Conservation (phyloP, 2,797 vertebrate species). For the Craterocephalus amniculus region DNA sequence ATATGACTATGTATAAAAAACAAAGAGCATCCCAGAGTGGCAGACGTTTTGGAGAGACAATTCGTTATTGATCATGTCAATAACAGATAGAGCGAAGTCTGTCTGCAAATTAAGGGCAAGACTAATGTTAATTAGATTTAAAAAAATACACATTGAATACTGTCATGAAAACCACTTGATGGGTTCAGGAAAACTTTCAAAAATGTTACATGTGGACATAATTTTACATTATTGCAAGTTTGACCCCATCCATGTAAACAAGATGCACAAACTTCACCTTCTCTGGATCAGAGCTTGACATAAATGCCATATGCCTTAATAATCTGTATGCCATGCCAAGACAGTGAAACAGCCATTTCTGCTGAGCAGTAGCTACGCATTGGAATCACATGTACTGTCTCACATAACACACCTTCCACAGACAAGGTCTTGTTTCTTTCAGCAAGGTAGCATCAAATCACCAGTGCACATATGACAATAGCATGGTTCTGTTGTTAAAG, state of each 20-base stretch:
- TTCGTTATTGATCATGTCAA: too few relatives aligned
- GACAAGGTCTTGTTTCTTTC: not conserved
- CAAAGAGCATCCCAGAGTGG: not conserved
- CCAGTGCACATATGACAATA: not conserved
- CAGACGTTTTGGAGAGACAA: too few relatives aligned
- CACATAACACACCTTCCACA: not conserved
- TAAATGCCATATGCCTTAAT: too few relatives aligned
- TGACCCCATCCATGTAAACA: not conserved
- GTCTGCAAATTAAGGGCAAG: not conserved
- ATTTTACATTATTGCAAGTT: not conserved
- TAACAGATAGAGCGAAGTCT: not conserved
- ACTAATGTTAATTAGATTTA: not conserved
- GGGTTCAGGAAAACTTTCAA: not conserved
- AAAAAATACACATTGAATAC: too few relatives aligned
- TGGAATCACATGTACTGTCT: not conserved
- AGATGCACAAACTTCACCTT: too few relatives aligned
- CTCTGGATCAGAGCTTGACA: too few relatives aligned
- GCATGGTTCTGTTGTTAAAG: not conserved
- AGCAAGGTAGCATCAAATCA: not conserved
- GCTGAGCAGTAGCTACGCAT: too few relatives aligned
- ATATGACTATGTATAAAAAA: not conserved
- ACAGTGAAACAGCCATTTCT: not conserved
- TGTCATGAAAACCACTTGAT: not conserved
- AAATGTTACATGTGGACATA: not conserved
- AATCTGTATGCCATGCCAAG: not conserved